phyloP scores from a whole-genome alignment of 1,140 invertebrate genomes.

The Paraescarpia echinospica region DNA sequence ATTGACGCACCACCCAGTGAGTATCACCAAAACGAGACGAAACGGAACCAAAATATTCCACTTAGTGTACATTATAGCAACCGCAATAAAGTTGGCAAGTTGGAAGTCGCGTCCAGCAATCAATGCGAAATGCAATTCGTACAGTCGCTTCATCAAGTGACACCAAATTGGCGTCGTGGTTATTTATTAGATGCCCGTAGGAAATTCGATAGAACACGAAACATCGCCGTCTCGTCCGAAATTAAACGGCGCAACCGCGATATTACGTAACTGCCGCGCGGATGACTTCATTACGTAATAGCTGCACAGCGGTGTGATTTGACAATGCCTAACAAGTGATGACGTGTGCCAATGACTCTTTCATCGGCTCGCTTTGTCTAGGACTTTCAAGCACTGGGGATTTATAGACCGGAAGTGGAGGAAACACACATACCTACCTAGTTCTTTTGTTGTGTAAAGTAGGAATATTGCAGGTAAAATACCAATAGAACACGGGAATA shows the following conservation, averaged over 20 bases:
- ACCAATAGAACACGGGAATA: too few relatives aligned
- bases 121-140: not conserved
- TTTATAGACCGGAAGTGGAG: not conserved
- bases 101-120: not conserved
- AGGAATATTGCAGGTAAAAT: too few relatives aligned
- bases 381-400: not conserved
- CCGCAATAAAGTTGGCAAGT: not conserved
- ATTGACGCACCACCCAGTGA: not conserved
- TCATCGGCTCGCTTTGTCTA: not conserved
- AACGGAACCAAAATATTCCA: not conserved
- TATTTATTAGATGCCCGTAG: not conserved
- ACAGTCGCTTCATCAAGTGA: not conserved
- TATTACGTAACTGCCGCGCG: not conserved
- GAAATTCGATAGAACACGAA: conserved; percentile 1
- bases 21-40: not conserved
- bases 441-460: too few relatives aligned
- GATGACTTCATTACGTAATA: not conserved
- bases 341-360: not conserved
- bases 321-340: not conserved
- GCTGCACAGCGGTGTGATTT: not conserved
- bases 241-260: not conserved
- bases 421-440: too few relatives aligned
- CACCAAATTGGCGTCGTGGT: not conserved
- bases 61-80: not conserved
- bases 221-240: not conserved